Evolutionary conservation across 2,888 invertebrate species (phyloP), one percentile per base, ranked within the genome.

Genomic region (Tetragonula carbonaria): DNA sequence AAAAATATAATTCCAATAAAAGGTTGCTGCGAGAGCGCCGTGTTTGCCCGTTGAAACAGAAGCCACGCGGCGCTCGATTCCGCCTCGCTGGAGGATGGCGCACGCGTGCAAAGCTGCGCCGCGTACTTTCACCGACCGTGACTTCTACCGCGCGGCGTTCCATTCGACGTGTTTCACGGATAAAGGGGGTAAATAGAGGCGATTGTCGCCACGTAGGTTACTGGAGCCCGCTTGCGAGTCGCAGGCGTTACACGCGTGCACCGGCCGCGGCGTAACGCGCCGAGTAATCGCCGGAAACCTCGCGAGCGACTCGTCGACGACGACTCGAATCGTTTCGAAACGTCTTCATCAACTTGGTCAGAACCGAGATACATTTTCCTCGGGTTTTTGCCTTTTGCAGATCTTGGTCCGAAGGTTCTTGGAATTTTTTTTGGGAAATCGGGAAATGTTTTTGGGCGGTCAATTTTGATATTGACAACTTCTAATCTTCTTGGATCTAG

Each of bases 111-210:
- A 80, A 74, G 71, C 80, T 45, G 76, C 79, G 86, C 75, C 81
- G 66, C 86, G 89, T 92, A 93, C 93, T 94, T 93, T 94, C 93
- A 93, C 93, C 93, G 91, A 93, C 92, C 92, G 91, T 92, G 93
- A 93, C 92, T 93, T 92, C 92, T 88, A 91, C 90, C 91, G 88
- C 78, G 79, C 81, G 74, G 78, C 92, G 92, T 93, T 92, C 92
- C 91, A 91, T 91, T 91, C 92, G 90, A 90, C 88, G 91, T 89
- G 89, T 91, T 88, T 76, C 81, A 88, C 88, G 87, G 91, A 91
- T 91, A 91, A 92, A 92, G 87, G 90, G 90, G 91, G 90, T 90
- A 92, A 28, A 93, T 90, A 91, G 90, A 91, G 89, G 89, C 90
- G 89, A 90, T 88, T 3, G 91, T 90, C 91, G 90, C 87, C 91